phyloP scores from a whole-genome alignment of 2,113 vertebrate genomes.

The Pseudonaja textilis region DNA sequence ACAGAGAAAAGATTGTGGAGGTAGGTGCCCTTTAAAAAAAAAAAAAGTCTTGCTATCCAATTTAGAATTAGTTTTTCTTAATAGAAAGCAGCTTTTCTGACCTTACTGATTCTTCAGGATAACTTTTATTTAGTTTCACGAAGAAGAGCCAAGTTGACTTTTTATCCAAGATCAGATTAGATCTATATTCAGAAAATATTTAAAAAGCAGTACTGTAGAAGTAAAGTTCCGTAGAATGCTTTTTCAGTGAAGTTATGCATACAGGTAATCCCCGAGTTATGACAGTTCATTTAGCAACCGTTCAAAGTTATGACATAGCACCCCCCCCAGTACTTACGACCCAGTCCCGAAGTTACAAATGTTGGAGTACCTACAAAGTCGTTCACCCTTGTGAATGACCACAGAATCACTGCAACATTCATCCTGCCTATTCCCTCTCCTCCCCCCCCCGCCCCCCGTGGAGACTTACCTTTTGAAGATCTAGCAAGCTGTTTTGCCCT shows the following conservation, averaged over 20 bases:
- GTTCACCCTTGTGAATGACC: no score
- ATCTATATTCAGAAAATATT: background rate
- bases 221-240: background rate
- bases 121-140: background rate
- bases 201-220: background rate
- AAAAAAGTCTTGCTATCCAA: background rate
- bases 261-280: background rate
- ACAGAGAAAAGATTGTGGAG: slow-evolving; percentile 97
- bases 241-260: background rate
- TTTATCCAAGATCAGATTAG: slow-evolving; percentile 13
- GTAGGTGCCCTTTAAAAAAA: slow-evolving; percentile 63
- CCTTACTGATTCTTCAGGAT: background rate
- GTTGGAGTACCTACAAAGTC: no score
- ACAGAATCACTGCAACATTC: no score
- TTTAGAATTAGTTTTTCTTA: background rate
- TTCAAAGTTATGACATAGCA: no score
- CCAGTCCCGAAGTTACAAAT: no score
- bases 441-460: no score
- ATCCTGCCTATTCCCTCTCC: no score
- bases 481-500: no score
- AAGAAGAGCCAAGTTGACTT: background rate
- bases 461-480: no score
- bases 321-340: no score
- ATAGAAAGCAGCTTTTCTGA: background rate
- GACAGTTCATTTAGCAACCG: no score